phyloP scores from a whole-genome alignment of 2,888 invertebrate genomes.

The Coremacera marginata region DNA sequence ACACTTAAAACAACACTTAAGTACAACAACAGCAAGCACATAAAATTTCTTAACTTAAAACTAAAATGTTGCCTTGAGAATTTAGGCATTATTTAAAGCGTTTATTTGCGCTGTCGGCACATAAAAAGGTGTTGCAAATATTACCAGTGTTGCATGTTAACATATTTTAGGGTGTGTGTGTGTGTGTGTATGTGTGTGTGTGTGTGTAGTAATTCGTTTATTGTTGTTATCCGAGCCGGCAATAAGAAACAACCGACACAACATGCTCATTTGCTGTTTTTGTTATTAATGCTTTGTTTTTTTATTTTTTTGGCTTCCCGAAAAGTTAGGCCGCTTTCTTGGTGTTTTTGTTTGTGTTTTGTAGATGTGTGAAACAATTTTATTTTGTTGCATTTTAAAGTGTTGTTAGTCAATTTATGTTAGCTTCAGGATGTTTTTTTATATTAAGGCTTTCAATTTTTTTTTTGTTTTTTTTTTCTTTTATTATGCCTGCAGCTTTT shows the following conservation, averaged over 20 bases:
- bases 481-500: too few species aligned
- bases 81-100: too few species aligned
- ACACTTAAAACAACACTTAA: not conserved
- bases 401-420: conserved; percentile 29
- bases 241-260: not conserved
- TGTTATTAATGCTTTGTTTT: not conserved
- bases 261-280: not conserved
- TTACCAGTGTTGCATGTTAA: not conserved
- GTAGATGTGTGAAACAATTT: not conserved
- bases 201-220: not conserved
- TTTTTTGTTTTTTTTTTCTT: too few species aligned
- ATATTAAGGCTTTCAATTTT: not conserved
- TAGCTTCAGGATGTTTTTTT: not conserved
- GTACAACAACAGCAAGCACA: not conserved
- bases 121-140: not conserved
- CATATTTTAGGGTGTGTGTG: not conserved
- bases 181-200: not conserved
- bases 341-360: not conserved
- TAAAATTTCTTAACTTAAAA: not conserved
- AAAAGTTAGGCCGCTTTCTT: not conserved
- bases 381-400: not conserved
- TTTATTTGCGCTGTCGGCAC: not conserved
- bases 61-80: not conserved
- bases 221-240: not conserved
- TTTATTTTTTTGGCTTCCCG: not conserved